A percentile compares a stretch with the other conserved stretches of the same genome.
phyloP scores from a whole-genome alignment of 37 sponge, comb jelly and placozoan genomes.

The Ephydatia muelleri region DNA sequence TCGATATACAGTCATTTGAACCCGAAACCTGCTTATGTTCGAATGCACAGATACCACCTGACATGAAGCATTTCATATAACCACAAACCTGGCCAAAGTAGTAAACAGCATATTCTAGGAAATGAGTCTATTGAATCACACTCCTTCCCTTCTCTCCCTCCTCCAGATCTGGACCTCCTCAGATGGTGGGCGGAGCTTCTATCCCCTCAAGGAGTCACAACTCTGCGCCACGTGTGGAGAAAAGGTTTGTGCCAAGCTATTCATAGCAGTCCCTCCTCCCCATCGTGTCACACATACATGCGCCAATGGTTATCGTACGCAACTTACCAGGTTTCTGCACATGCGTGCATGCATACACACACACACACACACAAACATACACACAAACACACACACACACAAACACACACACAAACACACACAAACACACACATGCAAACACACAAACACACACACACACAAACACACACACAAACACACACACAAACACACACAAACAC shows the following conservation, averaged over 20 bases:
- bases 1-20: too few relatives aligned
- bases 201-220: slow-evolving; percentile 45
- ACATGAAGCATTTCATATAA: not conserved
- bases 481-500: not conserved
- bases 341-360: not conserved
- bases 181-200: slow-evolving; percentile 55
- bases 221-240: slow-evolving; percentile 69
- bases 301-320: too few relatives aligned
- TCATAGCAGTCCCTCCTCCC: not conserved
- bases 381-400: not conserved
- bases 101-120: not conserved
- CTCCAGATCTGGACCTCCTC: slow-evolving; percentile 40
- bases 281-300: not conserved
- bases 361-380: not conserved
- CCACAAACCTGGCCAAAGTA: not conserved
- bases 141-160: not conserved
- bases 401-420: not conserved
- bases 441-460: not conserved
- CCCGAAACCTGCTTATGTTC: too few relatives aligned
- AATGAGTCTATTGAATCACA: not conserved
- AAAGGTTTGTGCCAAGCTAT: slow-evolving; percentile 28
- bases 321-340: too few relatives aligned
- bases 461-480: not conserved
- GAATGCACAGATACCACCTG: not conserved
- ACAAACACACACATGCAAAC: not conserved